Conservation (phyloP, 2,113 vertebrate genomes). For the Octodon degus region DNA sequence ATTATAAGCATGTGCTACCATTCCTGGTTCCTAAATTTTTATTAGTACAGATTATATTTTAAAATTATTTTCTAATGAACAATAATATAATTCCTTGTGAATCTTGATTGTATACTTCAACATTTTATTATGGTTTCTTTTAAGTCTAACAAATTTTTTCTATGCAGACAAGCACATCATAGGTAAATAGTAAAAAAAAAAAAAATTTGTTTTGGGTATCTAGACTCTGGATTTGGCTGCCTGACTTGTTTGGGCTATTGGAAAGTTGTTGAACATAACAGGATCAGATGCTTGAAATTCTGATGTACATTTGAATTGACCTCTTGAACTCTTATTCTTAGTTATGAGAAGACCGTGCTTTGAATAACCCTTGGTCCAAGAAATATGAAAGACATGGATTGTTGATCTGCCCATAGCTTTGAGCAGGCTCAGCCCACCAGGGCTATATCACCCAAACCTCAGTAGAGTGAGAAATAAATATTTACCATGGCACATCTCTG, state of each 20-base stretch:
- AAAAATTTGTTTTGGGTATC: background rate
- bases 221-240: background rate
- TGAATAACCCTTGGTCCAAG: constrained; percentile 28
- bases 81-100: background rate
- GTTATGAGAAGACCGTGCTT: background rate
- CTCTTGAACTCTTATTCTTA: constrained; percentile 4
- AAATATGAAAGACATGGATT: constrained; percentile 51
- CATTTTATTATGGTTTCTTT: background rate
- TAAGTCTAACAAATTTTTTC: constrained; percentile 30
- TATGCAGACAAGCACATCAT: background rate
- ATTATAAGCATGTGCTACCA: too few relatives aligned
- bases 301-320: background rate
- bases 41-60: constrained; percentile 8
- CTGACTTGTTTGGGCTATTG: constrained; percentile 7
- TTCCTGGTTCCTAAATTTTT: background rate
- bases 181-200: background rate
- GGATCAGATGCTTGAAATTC: background rate
- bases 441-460: constrained; percentile 46
- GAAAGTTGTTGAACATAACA: background rate
- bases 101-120: background rate
- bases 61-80: constrained; percentile 44
- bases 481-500: background rate
- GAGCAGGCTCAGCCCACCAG: constrained; percentile 14
- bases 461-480: constrained; percentile 59
- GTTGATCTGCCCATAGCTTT: background rate